Evolutionary conservation across 1,140 invertebrate species (phyloP).

Genomic region (Subanguina moxae): DNA sequence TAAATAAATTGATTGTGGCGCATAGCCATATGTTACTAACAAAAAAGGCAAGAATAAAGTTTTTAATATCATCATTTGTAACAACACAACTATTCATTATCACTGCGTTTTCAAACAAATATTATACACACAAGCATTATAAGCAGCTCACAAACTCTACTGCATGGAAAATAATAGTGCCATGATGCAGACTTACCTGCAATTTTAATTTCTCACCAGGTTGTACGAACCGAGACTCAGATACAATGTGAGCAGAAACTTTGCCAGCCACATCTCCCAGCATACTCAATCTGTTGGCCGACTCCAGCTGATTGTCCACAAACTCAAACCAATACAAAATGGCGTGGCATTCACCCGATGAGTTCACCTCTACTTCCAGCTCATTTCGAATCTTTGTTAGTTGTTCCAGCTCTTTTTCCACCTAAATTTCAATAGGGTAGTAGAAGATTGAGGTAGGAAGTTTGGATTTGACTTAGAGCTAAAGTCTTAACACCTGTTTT

Average conservation of each 20-base stretch:
- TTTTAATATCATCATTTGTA: no score
- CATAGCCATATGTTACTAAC: no score
- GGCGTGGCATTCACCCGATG: constrained; percentile 11
- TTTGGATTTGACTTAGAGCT: no score
- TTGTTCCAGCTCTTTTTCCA: constrained; percentile 9
- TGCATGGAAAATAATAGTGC: not conserved
- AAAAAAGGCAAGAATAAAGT: no score
- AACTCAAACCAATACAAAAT: constrained; percentile 26
- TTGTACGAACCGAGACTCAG: not conserved
- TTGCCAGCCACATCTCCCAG: not conserved
- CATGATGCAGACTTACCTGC: not conserved
- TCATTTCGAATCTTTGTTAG: constrained; percentile 15
- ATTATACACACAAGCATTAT: no score
- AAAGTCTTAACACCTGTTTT: no score
- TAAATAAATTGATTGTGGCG: no score
- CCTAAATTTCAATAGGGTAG: constrained; percentile 12
- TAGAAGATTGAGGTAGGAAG: no score
- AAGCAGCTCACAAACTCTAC: not conserved
- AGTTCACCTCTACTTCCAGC: not conserved
- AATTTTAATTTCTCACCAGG: not conserved
- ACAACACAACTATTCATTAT: no score
- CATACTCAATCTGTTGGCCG: not conserved
- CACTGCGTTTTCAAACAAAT: no score
- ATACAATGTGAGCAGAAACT: not conserved
- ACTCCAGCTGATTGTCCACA: not conserved